Evolutionary conservation across 2,113 vertebrate genomes (phyloP).

Genomic region (Ctenomys sociabilis): DNA sequence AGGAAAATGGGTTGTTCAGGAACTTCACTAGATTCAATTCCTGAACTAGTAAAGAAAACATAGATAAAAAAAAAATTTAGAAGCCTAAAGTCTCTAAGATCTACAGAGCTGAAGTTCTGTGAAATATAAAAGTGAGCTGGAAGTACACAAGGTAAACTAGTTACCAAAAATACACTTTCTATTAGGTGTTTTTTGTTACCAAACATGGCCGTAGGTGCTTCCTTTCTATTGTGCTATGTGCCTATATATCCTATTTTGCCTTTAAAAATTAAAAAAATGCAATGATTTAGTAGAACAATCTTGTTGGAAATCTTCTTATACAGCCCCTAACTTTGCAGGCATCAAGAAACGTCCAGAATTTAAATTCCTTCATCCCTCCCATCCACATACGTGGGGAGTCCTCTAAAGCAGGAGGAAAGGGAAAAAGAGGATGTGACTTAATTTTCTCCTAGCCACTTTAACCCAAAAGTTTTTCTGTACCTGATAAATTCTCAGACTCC

Average conservation of each 20-base stretch:
- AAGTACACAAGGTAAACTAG: background rate
- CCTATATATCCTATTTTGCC: background rate
- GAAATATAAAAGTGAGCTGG: background rate
- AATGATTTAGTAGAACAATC: background rate
- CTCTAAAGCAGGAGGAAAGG: background rate
- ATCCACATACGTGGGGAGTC: background rate
- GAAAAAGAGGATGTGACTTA: no score
- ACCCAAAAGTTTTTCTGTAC: background rate
- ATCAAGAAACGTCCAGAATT: background rate
- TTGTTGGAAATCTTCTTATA: background rate
- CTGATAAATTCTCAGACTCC: background rate
- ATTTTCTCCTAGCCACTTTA: background rate
- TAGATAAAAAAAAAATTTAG: background rate
- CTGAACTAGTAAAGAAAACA: background rate
- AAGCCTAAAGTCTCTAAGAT: background rate
- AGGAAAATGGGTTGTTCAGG: background rate
- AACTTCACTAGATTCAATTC: background rate
- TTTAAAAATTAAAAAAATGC: slow-evolving; percentile 14
- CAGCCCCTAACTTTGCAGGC: background rate
- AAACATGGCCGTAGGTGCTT: background rate
- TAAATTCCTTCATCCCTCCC: background rate
- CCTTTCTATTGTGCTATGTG: background rate
- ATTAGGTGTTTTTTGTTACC: background rate
- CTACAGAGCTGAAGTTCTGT: background rate
- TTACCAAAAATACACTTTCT: background rate